phyloP scores from a whole-genome alignment of 2,113 vertebrate species.

The Cromileptes altivelis region DNA sequence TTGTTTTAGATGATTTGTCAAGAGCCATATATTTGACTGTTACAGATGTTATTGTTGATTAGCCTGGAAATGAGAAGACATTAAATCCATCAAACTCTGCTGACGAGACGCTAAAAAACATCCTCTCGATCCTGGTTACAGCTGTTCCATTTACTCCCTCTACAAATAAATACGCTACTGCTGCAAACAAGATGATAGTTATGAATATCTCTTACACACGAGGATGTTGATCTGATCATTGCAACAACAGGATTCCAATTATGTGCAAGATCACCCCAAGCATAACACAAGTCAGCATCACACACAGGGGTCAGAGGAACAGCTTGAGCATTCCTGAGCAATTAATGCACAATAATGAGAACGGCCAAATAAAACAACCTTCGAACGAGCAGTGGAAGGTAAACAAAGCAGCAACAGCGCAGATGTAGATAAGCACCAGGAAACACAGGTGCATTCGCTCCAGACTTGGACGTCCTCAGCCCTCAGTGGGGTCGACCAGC shows the following conservation, averaged over 20 bases:
- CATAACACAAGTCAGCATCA: constrained; percentile 15
- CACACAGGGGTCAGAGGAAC: constrained; percentile 20
- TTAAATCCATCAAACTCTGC: constrained; percentile 23
- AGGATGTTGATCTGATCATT: constrained; percentile 23
- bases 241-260: constrained; percentile 64
- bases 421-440: constrained; percentile 58
- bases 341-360: constrained; percentile 15
- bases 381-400: constrained; percentile 47
- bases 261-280: constrained; percentile 10
- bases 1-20: constrained; percentile 41
- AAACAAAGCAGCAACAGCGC: constrained; percentile 58
- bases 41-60: constrained; percentile 34
- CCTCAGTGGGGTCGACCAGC: constrained; percentile 25
- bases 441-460: constrained; percentile 75
- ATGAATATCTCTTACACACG: neutral
- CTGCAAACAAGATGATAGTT: constrained; percentile 15
- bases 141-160: constrained; percentile 22
- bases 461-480: constrained; percentile 4
- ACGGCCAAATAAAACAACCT: constrained; percentile 54
- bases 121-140: constrained; percentile 19
- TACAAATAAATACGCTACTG: constrained; percentile 39
- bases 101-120: neutral
- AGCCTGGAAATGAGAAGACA: constrained; percentile 13
- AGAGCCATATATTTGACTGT: constrained; percentile 34
- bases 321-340: constrained; percentile 53